Conservation (phyloP, 2,888 invertebrate genomes). For the Drosophila eohydei region DNA sequence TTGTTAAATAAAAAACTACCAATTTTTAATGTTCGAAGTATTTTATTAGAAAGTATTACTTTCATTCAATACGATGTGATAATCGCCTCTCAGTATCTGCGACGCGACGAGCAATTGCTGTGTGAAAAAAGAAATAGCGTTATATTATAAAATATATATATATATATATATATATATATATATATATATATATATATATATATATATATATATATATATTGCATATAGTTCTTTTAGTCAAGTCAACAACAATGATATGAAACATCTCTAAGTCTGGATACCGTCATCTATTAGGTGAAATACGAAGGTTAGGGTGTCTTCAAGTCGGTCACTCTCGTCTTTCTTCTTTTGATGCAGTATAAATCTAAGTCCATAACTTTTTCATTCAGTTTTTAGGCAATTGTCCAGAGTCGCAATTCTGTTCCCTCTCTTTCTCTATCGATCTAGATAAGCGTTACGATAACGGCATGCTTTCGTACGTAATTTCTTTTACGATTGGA, state of each 20-base stretch:
- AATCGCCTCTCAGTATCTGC: not conserved
- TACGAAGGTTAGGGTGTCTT: not conserved
- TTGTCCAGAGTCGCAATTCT: not conserved
- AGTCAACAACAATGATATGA: not conserved
- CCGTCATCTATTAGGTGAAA: not conserved
- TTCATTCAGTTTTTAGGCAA: slow-evolving; percentile 8
- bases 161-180: too few relatives aligned
- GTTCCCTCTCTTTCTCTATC: not conserved
- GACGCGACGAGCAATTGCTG: not conserved
- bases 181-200: not conserved
- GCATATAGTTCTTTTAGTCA: not conserved
- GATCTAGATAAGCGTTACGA: slow-evolving; percentile 60
- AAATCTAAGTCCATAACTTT: slow-evolving; percentile 31
- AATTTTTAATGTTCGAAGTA: too few relatives aligned
- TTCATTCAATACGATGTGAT: not conserved
- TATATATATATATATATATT: not conserved
- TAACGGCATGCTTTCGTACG: slow-evolving; percentile 79
- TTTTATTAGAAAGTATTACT: not conserved
- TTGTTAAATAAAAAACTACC: not conserved
- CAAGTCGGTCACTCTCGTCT: not conserved
- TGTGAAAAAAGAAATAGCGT: not conserved
- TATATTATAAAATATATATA: not conserved
- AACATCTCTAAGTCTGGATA: not conserved
- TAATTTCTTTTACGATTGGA: slow-evolving; percentile 79
- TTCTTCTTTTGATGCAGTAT: slow-evolving; percentile 8